Percentiles rank a stretch among this genome's conserved stretches.
phyloP scores from a whole-genome alignment of 2,113 vertebrate genomes.

The Scophthalmus maximus region DNA sequence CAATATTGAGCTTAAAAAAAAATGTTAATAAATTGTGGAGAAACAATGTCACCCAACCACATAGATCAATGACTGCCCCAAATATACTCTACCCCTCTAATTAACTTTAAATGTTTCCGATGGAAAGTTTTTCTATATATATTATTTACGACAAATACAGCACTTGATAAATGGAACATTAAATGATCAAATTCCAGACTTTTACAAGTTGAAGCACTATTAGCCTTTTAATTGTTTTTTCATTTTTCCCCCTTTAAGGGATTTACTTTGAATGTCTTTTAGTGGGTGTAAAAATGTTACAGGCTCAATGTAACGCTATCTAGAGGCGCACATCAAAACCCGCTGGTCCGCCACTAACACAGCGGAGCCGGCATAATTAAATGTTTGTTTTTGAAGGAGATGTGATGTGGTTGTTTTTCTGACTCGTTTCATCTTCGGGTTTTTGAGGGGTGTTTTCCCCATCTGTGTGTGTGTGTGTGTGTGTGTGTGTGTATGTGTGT shows the following conservation, averaged over 20 bases:
- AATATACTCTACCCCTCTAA: conserved; percentile 6
- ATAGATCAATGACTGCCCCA: neutral
- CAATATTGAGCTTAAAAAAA: neutral
- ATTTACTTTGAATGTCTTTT: conserved; percentile 64
- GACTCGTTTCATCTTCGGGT: conserved; percentile 63
- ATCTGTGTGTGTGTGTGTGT: conserved; percentile 39
- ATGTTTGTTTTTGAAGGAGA: conserved; percentile 67
- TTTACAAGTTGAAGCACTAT: conserved; percentile 50
- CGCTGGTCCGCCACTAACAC: conserved; percentile 40
- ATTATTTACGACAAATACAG: conserved; percentile 28
- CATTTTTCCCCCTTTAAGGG: conserved; percentile 48
- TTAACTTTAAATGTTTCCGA: conserved; percentile 27
- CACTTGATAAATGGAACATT: conserved; percentile 50
- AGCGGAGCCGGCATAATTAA: conserved; percentile 62
- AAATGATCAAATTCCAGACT: conserved; percentile 60
- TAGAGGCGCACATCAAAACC: conserved; percentile 64
- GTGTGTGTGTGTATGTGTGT: conserved; percentile 25
- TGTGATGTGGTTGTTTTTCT: conserved; percentile 72
- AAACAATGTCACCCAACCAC: neutral
- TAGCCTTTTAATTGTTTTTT: conserved; percentile 63
- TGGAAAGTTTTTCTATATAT: conserved; percentile 3
- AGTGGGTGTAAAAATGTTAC: conserved; percentile 55
- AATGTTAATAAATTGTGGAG: neutral
- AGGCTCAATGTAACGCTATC: conserved; percentile 52
- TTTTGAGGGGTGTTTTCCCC: conserved; percentile 51